Evolutionary conservation across 1,140 invertebrate species (phyloP), one percentile per base, ranked within the genome.

Genomic region (Nixonia krombeini): DNA sequence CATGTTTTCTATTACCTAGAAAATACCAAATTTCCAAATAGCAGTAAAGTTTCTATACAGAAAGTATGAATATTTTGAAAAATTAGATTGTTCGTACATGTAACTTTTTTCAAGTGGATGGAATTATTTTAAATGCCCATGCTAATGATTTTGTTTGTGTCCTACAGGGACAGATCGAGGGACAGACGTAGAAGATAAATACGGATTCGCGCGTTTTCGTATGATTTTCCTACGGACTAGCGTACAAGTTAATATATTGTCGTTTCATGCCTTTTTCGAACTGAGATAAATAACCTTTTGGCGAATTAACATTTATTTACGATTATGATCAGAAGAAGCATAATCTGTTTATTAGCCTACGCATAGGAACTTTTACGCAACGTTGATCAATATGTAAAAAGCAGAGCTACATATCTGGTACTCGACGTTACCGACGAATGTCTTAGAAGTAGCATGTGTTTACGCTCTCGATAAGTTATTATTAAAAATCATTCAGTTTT

Each of bases 101-200:
- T 33, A 2, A 6, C 8, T 13, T 33, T 33, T 33, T 33, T 8
- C 13, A 13, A 12, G 0, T 5, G 5, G 5, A 15, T 33, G n/a
- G 10, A 15, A 35, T 7, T 1, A 25, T 26, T 23, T 5, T 25
- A 44, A 44, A 23, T 26, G n/a, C 8, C 3, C 16, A 55, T 42
- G 15, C 55, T 71, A 71, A 71, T 64, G 4, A 71, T 67, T 80
- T 74, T 76, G 46, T 73, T 71, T 74, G 42, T 79, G 73, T 78
- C 71, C 73, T 74, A 76, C 81, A 82, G 80, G 73, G 72, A 80
- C 74, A 82, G 80, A 76, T 77, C 80, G 66, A 82, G 75, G 80
- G 70, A 75, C 75, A 83, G 69, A 62, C 70, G 75, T 82, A 82
- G 80, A 82, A 83, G 80, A 83, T 83, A 82, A 65, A 73, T 69